Base-by-base conservation (phyloP, 1,140 invertebrate genomes). In the Battus philenor region DNA sequence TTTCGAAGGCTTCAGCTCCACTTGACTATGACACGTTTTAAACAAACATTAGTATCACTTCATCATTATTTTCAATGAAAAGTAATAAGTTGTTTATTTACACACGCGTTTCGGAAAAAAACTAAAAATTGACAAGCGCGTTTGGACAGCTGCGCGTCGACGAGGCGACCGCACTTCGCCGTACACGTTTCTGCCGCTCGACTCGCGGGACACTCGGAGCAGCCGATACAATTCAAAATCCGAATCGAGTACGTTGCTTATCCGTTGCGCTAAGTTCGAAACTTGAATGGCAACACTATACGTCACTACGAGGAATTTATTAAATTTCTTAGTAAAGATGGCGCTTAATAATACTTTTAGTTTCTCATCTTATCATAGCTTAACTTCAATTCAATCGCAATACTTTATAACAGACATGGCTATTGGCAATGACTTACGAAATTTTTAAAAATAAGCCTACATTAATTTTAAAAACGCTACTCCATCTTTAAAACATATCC, bases 81-180 rank as follows among this genome's bases (percentile, higher is more conserved):
- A 79, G 65, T 67, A 74, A 76, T 75, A 73, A 72, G 60, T 76
- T 79, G 75, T 79, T 83, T 84, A 74, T 81, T 80, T 79, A 78
- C 80, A 81, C 80, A 73, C 74, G 69, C 75, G 75, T 73, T 81
- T 74, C 67, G 69, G 58, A 30, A 60, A 76, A 61, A 76, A 80
- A 75, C 69, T 69, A 53, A 68, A 73, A 76, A 68, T 69, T 80
- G 72, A 75, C 67, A 77, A 80, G 65, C 68, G 68, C 74, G 70
- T 63, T 59, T 62, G 56, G 72, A 80, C 72, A 82, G 77, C 76
- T 78, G 74, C 78, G 80, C 57, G 77, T 79, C 78, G 78, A 84
- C 80, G 64, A 81, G 74, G 76, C 77, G 80, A 84, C 61, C 80
- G 80, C 80, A 84, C 80, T 84, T 82, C 80, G 80, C 69, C 80